Conservation (phyloP, 2,113 vertebrate species). For the Chunga burmeisteri region DNA sequence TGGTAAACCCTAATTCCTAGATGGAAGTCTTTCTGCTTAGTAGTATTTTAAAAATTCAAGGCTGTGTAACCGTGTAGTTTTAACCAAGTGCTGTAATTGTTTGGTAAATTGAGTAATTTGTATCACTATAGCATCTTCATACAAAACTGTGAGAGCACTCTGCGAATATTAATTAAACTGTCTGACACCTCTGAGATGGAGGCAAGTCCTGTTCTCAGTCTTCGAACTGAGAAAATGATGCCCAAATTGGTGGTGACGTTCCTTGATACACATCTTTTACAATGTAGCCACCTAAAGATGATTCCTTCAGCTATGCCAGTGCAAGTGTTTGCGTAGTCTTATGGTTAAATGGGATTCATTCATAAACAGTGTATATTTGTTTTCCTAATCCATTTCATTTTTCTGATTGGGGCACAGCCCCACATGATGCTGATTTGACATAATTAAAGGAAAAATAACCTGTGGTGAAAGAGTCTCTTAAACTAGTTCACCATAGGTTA, state of each 20-base stretch:
- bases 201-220: not conserved
- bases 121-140: not conserved
- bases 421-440: not conserved
- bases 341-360: not conserved
- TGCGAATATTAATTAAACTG: not conserved
- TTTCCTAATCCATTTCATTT: not conserved
- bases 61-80: not conserved
- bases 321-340: not conserved
- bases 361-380: not conserved
- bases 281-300: not conserved
- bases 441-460: not conserved
- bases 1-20: not conserved
- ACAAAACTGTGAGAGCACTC: not conserved
- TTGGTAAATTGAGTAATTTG: not conserved
- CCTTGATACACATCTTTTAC: not conserved
- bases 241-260: not conserved
- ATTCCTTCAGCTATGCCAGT: not conserved
- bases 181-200: not conserved
- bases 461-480: not conserved
- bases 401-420: not conserved
- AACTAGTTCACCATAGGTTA: not conserved
- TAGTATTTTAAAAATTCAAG: not conserved
- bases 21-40: not conserved
- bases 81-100: not conserved
- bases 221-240: not conserved